Percentiles rank a stretch among this genome's conserved stretches.
These are phyloP conservation scores for Aspiorhynchus laticeps DNA, from an alignment of 2,113 vertebrate genomes.

Conservation along the genomic window DNA sequence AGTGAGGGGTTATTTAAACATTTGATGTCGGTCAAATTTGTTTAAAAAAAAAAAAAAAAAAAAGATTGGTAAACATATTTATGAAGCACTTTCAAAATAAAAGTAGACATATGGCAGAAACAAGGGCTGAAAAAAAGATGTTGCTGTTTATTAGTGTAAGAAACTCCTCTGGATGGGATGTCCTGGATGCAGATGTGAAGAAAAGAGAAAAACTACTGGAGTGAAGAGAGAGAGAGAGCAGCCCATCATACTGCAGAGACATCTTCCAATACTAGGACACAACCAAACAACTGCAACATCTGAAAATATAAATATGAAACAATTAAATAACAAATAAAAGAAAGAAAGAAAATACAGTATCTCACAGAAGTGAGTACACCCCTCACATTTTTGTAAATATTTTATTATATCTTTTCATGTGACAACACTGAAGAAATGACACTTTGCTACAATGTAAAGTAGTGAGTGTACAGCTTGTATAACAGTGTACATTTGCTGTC, in stretches of 20 bases:
- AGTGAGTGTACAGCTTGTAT: too few species aligned
- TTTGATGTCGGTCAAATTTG: not conserved
- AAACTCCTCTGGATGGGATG: slow-evolving; percentile 7
- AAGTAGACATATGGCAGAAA: slow-evolving; percentile 32
- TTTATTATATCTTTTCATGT: too few species aligned
- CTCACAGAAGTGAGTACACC: too few species aligned
- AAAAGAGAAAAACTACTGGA: slow-evolving; percentile 40
- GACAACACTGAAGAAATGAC: too few species aligned
- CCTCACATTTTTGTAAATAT: too few species aligned
- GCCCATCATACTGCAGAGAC: not conserved
- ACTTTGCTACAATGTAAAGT: too few species aligned
- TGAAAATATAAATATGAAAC: not conserved
- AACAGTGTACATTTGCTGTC: too few species aligned
- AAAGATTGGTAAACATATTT: not conserved
- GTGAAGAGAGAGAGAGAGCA: not conserved
- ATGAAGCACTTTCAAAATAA: slow-evolving; percentile 19
- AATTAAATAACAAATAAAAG: not conserved
- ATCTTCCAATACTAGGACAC: slow-evolving; percentile 37
- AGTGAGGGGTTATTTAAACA: not conserved
- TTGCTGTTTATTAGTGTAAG: slow-evolving; percentile 40
- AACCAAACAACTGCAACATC: slow-evolving; percentile 41
- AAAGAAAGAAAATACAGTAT: too few species aligned
- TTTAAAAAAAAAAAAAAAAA: not conserved
- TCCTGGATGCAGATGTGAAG: slow-evolving; percentile 3
- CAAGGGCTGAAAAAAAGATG: slow-evolving; percentile 5